phyloP scores from a whole-genome alignment of 2,888 invertebrate genomes.

The Glaucopsyche alexis region DNA sequence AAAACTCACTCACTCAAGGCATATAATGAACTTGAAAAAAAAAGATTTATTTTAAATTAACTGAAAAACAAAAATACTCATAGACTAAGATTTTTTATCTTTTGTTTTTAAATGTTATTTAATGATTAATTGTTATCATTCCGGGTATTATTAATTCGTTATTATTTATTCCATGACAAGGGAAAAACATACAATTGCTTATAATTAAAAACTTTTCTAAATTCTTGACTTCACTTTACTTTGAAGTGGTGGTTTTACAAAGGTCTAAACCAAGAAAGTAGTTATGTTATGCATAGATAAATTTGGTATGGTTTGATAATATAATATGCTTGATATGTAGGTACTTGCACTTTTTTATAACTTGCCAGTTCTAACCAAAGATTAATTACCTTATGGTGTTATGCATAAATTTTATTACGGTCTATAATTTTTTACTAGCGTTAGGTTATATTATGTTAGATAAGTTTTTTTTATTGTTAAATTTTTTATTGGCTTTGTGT shows the following conservation, averaged over 20 bases:
- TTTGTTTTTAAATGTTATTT: slow-evolving; percentile 34
- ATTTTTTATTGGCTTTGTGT: background rate
- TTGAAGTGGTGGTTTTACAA: too few species aligned
- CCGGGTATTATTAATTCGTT: slow-evolving; percentile 54
- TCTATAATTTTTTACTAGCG: slow-evolving; percentile 15
- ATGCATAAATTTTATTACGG: slow-evolving; percentile 13
- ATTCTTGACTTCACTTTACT: too few species aligned
- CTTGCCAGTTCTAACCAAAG: slow-evolving; percentile 71
- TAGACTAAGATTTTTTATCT: slow-evolving; percentile 40
- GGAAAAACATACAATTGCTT: background rate
- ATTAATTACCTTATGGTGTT: slow-evolving; percentile 49
- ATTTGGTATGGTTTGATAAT: background rate
- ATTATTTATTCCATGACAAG: slow-evolving; percentile 48
- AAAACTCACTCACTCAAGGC: slow-evolving; percentile 89
- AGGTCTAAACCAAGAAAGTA: background rate
- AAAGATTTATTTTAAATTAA: background rate
- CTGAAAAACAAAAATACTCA: slow-evolving; percentile 37
- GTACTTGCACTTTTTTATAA: slow-evolving; percentile 29
- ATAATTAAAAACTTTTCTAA: background rate
- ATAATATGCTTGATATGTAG: background rate
- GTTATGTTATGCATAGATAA: background rate
- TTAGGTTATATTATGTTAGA: slow-evolving; percentile 15
- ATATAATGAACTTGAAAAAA: slow-evolving; percentile 50
- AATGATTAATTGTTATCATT: slow-evolving; percentile 57
- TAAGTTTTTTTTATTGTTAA: slow-evolving; percentile 15